Evolutionary conservation across 2,113 vertebrate species (phyloP), one percentile per base, ranked within the genome.

Genomic region (Oryzias woworae): DNA sequence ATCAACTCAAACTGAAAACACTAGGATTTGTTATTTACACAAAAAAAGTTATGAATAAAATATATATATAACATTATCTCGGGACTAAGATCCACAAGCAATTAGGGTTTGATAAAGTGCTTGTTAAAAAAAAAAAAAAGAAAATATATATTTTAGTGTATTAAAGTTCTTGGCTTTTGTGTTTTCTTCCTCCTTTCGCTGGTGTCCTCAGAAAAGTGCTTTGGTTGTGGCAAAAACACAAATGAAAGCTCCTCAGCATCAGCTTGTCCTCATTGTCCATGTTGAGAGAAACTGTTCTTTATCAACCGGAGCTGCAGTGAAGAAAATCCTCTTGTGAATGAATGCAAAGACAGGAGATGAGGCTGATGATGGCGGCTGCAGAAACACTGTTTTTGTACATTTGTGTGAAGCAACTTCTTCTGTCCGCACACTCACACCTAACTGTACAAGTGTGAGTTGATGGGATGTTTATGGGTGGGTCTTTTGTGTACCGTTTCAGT

Each of bases 131-230:
- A 66, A 69, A 58, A 18, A 18, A 48, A 15, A 56, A 62, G 23
- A 26, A 65, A 73, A 55, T 28, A 59, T 36, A 47, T 52, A 46
- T 71, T 56, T 62, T 69, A 57, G 64, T 76, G 46, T 79, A 31
- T 65, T 77, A 46, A 82, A 80, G 66, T 81, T 83, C 81, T 78
- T 82, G 75, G 83, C 79, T 84, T 85, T 77, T 77, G 41, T 62
- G 58, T 78, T 67, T 60, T 64, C 60, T 74, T 84, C 63, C 67
- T 84, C 71, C 71, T 75, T 77, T 58, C 48, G 62, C 86, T 81
- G 88, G 83, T 83, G 79, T 88, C 78, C 85, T 83, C 77, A 84
- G 79, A 85, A 91, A 91, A 91, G 91, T 93, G 92, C 94, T 95
- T 93, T 94, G 95, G 94, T 91, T 92, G 89, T 90, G 88, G 86